Evolutionary conservation across 1,140 invertebrate genomes (phyloP).

Genomic region (Chionoecetes opilio): DNA sequence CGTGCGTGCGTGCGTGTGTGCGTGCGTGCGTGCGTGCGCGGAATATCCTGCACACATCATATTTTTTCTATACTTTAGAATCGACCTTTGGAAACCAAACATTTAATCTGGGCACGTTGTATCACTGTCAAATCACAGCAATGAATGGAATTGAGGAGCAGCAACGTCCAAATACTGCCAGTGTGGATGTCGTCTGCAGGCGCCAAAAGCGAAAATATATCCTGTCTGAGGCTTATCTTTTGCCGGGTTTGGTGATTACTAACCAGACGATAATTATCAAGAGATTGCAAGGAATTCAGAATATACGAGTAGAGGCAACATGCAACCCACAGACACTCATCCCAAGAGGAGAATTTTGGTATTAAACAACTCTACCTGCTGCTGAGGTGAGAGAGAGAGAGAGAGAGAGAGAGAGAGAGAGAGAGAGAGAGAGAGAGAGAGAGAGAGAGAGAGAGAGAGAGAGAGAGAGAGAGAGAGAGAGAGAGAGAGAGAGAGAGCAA

Average conservation of each 20-base stretch:
- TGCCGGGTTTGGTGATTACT: neutral
- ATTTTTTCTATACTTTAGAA: neutral
- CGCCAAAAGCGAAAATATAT: neutral
- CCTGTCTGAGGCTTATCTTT: neutral
- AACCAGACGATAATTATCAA: neutral
- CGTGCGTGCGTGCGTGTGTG: neutral
- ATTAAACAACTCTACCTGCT: neutral
- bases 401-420: neutral
- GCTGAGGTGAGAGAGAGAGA: neutral
- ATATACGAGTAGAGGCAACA: too few species aligned
- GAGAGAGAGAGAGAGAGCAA: neutral
- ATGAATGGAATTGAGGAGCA: neutral
- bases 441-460: neutral
- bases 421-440: neutral
- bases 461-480: neutral
- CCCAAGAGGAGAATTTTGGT: neutral
- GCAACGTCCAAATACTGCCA: neutral
- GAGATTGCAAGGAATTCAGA: neutral
- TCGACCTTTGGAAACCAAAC: neutral
- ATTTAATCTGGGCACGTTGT: neutral
- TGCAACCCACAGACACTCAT: too few species aligned
- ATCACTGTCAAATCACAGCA: neutral
- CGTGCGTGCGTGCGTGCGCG: neutral
- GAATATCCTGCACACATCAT: too few species aligned
- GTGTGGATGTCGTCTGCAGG: neutral